Conservation (phyloP, 1,140 invertebrate genomes). For the Mamestra configurata region DNA sequence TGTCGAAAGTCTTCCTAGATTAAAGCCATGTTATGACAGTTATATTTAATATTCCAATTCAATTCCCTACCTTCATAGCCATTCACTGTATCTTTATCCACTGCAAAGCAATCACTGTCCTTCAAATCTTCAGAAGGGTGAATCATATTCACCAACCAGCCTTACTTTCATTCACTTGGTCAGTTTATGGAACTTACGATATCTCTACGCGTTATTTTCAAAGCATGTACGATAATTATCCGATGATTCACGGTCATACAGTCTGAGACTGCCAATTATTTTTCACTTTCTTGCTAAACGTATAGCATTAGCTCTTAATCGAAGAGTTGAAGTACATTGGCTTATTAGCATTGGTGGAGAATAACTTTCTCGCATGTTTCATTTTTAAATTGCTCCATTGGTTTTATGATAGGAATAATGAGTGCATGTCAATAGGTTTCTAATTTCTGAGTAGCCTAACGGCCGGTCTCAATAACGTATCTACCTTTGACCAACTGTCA, state of each 20-base stretch:
- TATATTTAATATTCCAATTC: too few species aligned
- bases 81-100: too few species aligned
- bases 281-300: constrained; percentile 32
- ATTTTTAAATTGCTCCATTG: background rate
- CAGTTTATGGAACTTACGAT: constrained; percentile 7
- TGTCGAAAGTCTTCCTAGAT: too few species aligned
- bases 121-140: background rate
- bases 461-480: too few species aligned
- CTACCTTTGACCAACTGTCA: too few species aligned
- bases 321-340: constrained; percentile 4
- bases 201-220: background rate
- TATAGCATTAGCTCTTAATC: constrained; percentile 2
- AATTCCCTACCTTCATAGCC: too few species aligned
- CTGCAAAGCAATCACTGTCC: too few species aligned
- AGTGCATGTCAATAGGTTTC: too few species aligned
- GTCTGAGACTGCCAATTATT: constrained; percentile 22
- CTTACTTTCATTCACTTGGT: background rate
- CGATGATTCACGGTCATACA: background rate
- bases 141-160: background rate
- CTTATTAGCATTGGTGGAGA: background rate
- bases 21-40: too few species aligned
- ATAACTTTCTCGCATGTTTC: constrained; percentile 20
- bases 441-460: too few species aligned
- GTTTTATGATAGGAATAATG: background rate
- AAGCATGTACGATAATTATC: constrained; percentile 1